Conservation (phyloP, 2,113 vertebrate genomes). For the Tenrec ecaudatus region DNA sequence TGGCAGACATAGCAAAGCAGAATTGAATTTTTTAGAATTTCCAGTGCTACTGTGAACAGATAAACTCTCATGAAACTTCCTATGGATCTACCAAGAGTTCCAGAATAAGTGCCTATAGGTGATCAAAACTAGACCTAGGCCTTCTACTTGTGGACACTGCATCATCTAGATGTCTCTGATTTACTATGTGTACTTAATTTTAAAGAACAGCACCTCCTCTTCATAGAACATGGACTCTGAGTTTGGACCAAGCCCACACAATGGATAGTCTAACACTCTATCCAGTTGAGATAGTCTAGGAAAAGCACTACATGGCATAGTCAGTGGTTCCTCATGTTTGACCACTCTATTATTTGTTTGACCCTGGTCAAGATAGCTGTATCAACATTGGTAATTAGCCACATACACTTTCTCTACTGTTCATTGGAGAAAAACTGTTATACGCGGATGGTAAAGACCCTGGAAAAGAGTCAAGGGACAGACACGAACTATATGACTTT, state of each 20-base stretch:
- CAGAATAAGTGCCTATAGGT: slow-evolving; percentile 84
- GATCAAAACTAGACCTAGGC: slow-evolving; percentile 83
- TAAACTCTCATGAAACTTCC: slow-evolving; percentile 85
- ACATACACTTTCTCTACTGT: neutral
- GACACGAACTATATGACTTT: neutral
- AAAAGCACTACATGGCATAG: no score
- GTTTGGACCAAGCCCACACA: neutral
- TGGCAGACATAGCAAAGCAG: slow-evolving; percentile 86
- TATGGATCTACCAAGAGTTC: slow-evolving; percentile 85
- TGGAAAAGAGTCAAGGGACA: neutral
- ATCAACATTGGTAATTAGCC: neutral
- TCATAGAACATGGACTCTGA: neutral
- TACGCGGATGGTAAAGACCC: neutral
- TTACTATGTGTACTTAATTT: neutral
- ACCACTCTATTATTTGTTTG: neutral
- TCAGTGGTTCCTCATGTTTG: neutral
- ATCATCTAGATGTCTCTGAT: neutral
- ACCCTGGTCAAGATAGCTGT: neutral
- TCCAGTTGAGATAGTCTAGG: neutral
- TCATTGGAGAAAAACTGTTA: neutral
- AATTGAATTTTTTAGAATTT: slow-evolving; percentile 84
- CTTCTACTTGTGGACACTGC: slow-evolving; percentile 68
- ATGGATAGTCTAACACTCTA: neutral
- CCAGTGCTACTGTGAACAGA: slow-evolving; percentile 84
- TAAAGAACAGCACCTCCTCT: neutral